A percentile compares a stretch with the other conserved stretches of the same genome.
Conservation (phyloP, 2,888 invertebrate genomes). For the Rosalia funebris region DNA sequence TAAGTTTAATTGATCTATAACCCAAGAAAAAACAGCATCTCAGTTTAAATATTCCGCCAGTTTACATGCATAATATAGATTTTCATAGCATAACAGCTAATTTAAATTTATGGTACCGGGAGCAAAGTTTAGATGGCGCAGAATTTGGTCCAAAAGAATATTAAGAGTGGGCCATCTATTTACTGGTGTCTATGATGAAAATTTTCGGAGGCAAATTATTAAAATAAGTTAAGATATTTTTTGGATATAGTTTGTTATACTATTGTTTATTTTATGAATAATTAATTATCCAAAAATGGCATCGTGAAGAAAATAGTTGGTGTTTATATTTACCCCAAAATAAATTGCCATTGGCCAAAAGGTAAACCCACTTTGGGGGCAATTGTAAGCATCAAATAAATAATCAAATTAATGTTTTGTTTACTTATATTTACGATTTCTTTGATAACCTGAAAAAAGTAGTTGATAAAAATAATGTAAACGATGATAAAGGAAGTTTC, state of each 20-base stretch:
- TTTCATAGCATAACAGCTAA: too few relatives aligned
- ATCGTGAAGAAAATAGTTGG: neutral
- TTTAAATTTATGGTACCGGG: too few relatives aligned
- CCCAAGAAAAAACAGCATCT: too few relatives aligned
- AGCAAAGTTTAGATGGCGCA: too few relatives aligned
- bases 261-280: neutral
- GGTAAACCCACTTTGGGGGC: neutral
- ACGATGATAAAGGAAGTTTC: constrained; percentile 21
- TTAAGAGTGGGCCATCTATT: too few relatives aligned
- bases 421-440: neutral
- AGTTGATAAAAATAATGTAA: neutral
- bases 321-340: neutral
- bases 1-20: too few relatives aligned
- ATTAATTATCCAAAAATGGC: neutral
- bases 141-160: too few relatives aligned
- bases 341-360: neutral
- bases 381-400: neutral
- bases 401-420: neutral
- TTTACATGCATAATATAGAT: too few relatives aligned
- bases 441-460: neutral
- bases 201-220: neutral
- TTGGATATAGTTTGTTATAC: neutral
- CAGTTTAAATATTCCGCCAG: too few relatives aligned
- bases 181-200: too few relatives aligned
- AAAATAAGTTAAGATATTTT: neutral